Evolutionary conservation across 2,797 vertebrate species (phyloP), one percentile per base, ranked within the genome.

Genomic region (Enteromius thamalakanensis): DNA sequence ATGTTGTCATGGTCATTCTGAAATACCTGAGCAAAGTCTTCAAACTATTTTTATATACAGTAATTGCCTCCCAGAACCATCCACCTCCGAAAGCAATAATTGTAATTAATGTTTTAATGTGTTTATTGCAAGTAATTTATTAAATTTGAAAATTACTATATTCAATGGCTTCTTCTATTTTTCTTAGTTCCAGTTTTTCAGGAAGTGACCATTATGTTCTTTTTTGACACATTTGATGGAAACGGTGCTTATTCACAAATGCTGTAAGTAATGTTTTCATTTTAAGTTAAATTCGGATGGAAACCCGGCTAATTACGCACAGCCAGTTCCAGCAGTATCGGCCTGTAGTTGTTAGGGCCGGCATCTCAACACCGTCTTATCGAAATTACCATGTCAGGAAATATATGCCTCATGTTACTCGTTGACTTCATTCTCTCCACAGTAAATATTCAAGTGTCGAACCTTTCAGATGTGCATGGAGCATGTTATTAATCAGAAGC

Each of bases 401-500:
- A 75, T 76, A 84, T 47, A 58, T 76, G 82, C 34, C 75, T 76
- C n/a, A 1, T 10, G 4, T 76, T 84, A 86, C 75, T 80, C 26
- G 69, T 82, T 62, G 64, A 84, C 84, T 84, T 80, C 71, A 68
- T 86, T 84, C 74, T 77, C 85, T 83, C 49, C 79, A 64, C 60
- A 65, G 82, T 79, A 79, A 80, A 86, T 82, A 79, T 83, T 86
- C 79, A 62, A 84, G 80, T 80, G 85, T 80, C 64, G 68, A 85
- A 86, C 81, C 78, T 82, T 85, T 74, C 76, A 80, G 49, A 74
- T 86, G 49, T 76, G 75, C 76, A 15, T 65, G 42, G 76, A 86
- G 42, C 79, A 82, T 81, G 84, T 89, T 86, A 86, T 85, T 87
- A 89, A 90, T 84, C 80, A 87, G 82, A 86, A 75, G 83, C 87